phyloP scores from a whole-genome alignment of 2,888 invertebrate genomes.

The Callimorpha dominula region DNA sequence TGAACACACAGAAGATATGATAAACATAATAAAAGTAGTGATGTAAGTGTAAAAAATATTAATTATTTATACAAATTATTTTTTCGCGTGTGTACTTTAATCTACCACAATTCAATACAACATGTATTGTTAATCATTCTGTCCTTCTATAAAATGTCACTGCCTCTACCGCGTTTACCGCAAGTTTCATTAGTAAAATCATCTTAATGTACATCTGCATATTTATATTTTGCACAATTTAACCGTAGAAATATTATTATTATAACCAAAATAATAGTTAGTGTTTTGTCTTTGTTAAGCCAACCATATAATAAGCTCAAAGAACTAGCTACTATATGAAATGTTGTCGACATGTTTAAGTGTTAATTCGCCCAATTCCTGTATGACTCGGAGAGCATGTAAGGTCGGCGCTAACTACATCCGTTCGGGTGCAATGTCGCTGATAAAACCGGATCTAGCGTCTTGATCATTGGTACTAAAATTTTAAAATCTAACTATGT shows the following conservation, averaged over 20 bases:
- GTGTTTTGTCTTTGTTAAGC: conserved; percentile 7
- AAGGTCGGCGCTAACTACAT: background rate
- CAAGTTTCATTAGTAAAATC: too few relatives aligned
- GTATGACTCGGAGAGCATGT: background rate
- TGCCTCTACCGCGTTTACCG: background rate
- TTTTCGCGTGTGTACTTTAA: background rate
- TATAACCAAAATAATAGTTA: background rate
- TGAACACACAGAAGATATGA: too few relatives aligned
- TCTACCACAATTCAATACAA: background rate
- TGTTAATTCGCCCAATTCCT: background rate
- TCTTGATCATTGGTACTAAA: background rate
- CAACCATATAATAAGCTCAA: conserved; percentile 2
- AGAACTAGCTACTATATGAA: background rate
- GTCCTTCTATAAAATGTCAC: background rate
- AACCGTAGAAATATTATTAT: background rate
- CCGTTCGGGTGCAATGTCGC: background rate
- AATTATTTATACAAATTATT: background rate
- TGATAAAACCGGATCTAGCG: too few relatives aligned
- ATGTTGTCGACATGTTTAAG: background rate
- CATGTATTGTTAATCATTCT: background rate
- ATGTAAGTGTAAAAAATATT: background rate
- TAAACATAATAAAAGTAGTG: background rate
- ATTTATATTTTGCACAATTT: background rate
- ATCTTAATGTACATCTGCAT: background rate
- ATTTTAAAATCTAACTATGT: background rate